Base-by-base conservation (phyloP, 1,140 invertebrate genomes). In the Epicauta chinensis region DNA sequence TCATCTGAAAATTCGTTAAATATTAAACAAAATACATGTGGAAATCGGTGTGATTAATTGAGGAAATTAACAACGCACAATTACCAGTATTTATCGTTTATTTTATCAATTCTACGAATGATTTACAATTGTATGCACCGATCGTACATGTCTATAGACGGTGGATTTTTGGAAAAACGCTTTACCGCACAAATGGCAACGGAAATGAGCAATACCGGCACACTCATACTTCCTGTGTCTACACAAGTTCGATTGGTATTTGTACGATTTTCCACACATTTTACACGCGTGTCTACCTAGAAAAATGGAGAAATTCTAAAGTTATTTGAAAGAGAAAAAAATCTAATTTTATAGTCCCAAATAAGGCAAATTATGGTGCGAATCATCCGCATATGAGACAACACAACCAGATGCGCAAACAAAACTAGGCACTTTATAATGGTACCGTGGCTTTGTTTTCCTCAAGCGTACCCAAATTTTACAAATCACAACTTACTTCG, bases 181-280 rank as follows among this genome's bases (percentile, higher is more conserved):
- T 9, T 51, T 58, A 6, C n/a, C 9, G 44, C 58, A 60, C 7
- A 48, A n/a, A n/a, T 17, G 29, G 30, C 55, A 58, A 9, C n/a
- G 35, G 30, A 60, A 60, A 34, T 43, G 23, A 1, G 58, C 55
- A 9, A 41, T 5, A 29, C 53, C 45, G 7, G 32, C 42, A 35
- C 55, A 60, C 45, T 60, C 58, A 38, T 50, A 60, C 15, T 30
- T 54, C 3, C 15, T 17, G 16, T 58, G 55, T 42, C 49, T 41
- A 7, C 30, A 17, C 40, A 43, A 29, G n/a, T 43, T 43, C 6
- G 40, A 3, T n/a, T 43, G 23, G 2, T 49, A 32, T 48, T 59
- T 62, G 38, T 62, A 62, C 15, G 39, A 51, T 29, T 49, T 41
- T 29, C 39, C 35, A 38, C 60, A 62, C n/a, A 50, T 54, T 1